Evolutionary conservation across 2,888 invertebrate species (phyloP).

Genomic region (Chrysomela aeneicollis): DNA sequence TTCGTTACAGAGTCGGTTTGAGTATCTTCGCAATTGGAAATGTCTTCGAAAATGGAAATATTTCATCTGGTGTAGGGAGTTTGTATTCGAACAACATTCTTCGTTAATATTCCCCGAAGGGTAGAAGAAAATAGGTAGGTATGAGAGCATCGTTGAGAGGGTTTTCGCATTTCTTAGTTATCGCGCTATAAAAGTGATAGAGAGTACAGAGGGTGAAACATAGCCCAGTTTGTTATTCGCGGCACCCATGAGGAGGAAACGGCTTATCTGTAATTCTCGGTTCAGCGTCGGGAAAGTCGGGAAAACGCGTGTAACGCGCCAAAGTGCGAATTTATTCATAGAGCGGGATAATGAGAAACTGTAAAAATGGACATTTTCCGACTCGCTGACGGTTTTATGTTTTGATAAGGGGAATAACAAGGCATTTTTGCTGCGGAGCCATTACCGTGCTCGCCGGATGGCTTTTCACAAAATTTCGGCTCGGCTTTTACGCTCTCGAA

Average conservation of each 20-base stretch:
- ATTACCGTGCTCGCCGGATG: constrained; percentile 43
- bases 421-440: constrained; percentile 58
- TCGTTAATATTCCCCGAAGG: background rate
- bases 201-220: constrained; percentile 55
- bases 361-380: constrained; percentile 65
- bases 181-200: constrained; percentile 60
- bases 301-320: constrained; percentile 57
- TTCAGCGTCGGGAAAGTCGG: constrained; percentile 52
- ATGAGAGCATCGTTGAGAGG: constrained; percentile 5
- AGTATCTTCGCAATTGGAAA: too few species aligned
- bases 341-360: constrained; percentile 66
- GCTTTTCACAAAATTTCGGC: constrained; percentile 22
- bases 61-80: too few species aligned
- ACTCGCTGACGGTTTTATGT: constrained; percentile 62
- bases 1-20: too few species aligned
- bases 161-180: constrained; percentile 50
- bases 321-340: constrained; percentile 66
- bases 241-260: constrained; percentile 46
- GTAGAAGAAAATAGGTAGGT: constrained; percentile 2
- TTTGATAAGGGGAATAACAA: constrained; percentile 64
- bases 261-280: constrained; percentile 62
- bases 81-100: background rate
- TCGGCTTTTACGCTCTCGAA: background rate
- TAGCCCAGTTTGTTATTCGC: constrained; percentile 56
- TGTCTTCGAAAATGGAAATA: too few species aligned